Conservation (phyloP, 2,888 invertebrate species). For the Helobdella robusta region DNA sequence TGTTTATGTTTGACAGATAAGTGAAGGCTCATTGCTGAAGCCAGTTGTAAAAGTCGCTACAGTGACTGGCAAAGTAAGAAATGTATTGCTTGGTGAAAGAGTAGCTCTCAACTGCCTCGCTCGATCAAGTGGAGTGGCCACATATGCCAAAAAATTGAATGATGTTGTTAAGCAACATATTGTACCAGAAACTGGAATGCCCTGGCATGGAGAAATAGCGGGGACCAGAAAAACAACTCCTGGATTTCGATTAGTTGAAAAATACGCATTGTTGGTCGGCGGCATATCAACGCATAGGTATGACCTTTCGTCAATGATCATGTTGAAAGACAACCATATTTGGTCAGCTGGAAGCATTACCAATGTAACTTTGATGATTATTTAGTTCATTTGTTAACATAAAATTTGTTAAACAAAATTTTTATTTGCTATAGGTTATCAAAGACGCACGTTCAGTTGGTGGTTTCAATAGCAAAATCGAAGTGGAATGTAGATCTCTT, state of each 20-base stretch:
- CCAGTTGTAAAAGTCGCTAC: conserved; percentile 39
- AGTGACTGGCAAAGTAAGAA: conserved; percentile 45
- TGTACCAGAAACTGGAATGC: conserved; percentile 21
- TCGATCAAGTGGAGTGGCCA: conserved; percentile 50
- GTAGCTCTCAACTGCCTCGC: conserved; percentile 48
- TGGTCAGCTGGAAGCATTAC: conserved; percentile 47
- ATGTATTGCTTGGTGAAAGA: conserved; percentile 49
- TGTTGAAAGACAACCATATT: conserved; percentile 53
- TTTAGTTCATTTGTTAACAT: not conserved
- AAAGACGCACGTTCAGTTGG: conserved; percentile 43
- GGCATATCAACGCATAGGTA: conserved; percentile 49
- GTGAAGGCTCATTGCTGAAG: conserved; percentile 43
- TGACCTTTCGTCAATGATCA: conserved; percentile 50
- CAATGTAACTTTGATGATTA: conserved; percentile 44
- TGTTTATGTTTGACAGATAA: conserved; percentile 14
- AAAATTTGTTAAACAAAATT: not conserved
- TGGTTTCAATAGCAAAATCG: conserved; percentile 48
- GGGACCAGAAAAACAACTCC: conserved; percentile 52
- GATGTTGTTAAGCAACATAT: conserved; percentile 32
- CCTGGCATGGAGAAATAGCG: conserved; percentile 49
- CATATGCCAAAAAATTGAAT: conserved; percentile 39
- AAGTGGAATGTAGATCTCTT: conserved; percentile 50
- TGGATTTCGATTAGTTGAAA: conserved; percentile 51
- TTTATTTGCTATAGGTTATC: conserved; percentile 43
- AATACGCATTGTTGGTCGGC: conserved; percentile 50